Evolutionary conservation across 1,140 invertebrate species (phyloP), one percentile per base, ranked within the genome.

Genomic region (Hestina assimilis): DNA sequence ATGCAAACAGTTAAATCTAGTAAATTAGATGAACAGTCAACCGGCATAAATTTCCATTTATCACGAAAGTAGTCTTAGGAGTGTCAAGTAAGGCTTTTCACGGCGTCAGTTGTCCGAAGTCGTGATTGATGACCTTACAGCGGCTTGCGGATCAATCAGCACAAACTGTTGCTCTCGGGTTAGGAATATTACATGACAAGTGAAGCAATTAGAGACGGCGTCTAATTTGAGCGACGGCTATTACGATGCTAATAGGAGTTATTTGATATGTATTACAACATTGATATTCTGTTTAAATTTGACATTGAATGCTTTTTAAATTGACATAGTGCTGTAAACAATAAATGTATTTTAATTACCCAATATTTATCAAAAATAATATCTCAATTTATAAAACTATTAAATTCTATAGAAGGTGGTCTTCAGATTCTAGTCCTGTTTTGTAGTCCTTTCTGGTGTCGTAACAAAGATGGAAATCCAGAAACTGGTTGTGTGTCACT

Each of bases 121-220:
- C 17, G 45, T 48, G 45, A 48, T 48, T 48, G 19, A 48, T 48
- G 29, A 48, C 17, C 17, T 23, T 38, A 14, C 28, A 17, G 14
- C 5, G 3, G 28, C 11, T 20, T 47, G 26, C 26, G 19, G 17
- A 35, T 21, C 45, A 48, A 48, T 48, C 29, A 23, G 5, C 17
- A 19, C 45, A 33, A 48, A 50, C 47, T 50, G 47, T 50, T 50
- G 47, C 47, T 50, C 33, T 17, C 1, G 47, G 47, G 47, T 26
- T 50, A 50, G 33, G 4, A 38, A 50, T 50, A 38, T 38, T 38
- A 33, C 33, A 26, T 24, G 47, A 50, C 47, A 50, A 50, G 28
- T 50, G 11, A 19, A 19, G 31, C 33, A 50, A 50, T 50, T 50
- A 50, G 47, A 38, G 23, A 11, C 23, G 31, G 19, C 47, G 28